A percentile compares a stretch with the other conserved stretches of the same genome.
phyloP scores from a whole-genome alignment of 2,797 vertebrate genomes.

The Crocodylus rhombifer region DNA sequence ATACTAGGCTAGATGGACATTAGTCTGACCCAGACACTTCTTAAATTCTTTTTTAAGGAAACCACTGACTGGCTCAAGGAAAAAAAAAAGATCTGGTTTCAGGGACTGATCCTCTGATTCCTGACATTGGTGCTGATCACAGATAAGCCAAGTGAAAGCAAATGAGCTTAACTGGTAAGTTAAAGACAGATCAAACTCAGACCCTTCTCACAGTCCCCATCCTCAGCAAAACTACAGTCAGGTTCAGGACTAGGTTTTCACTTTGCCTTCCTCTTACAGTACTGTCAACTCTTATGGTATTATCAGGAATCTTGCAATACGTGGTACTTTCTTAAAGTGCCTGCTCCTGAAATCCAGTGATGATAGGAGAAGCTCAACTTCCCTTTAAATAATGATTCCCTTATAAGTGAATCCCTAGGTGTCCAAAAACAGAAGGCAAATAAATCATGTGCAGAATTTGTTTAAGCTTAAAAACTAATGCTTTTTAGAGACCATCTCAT shows the following conservation, averaged over 20 bases:
- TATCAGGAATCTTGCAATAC: rapidly evolving
- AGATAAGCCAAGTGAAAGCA: background rate
- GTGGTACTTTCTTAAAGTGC: background rate
- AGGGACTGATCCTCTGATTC: background rate
- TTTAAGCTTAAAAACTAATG: background rate
- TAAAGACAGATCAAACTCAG: background rate
- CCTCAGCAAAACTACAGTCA: background rate
- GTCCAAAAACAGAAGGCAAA: background rate
- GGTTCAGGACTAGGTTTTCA: background rate
- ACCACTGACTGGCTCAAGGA: too few relatives aligned
- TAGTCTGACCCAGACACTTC: too few relatives aligned
- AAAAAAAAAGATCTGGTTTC: background rate
- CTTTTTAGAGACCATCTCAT: background rate
- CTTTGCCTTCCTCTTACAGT: background rate
- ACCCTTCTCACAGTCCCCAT: background rate
- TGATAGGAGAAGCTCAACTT: rapidly evolving
- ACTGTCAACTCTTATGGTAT: background rate
- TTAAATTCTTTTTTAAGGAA: too few relatives aligned
- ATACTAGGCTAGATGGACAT: too few relatives aligned
- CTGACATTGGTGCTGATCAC: too few relatives aligned
- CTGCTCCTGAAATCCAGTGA: background rate
- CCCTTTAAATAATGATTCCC: background rate
- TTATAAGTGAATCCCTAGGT: background rate
- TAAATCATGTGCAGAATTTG: background rate
- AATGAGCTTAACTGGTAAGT: background rate